Evolutionary conservation across 2,113 vertebrate species (phyloP), one percentile per base, ranked within the genome.

Genomic region (Chauna torquata): DNA sequence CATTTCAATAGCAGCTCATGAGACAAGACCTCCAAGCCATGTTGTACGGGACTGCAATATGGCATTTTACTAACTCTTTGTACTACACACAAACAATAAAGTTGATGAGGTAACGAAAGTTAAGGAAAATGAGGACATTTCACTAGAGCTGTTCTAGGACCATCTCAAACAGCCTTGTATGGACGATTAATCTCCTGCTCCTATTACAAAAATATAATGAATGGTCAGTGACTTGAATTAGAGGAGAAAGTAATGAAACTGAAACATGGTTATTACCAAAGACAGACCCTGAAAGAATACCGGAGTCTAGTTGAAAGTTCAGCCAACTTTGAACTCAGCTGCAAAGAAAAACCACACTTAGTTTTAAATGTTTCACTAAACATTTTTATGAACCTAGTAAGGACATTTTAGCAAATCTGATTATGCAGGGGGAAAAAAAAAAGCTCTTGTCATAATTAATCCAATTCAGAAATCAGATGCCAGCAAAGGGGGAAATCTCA

Each of bases 191-290:
- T 78, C 75, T 76, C 10, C 2, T 38, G 28, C 16, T 76, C 65
- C 40, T 61, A 13, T 17, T 52, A 45, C 12, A 24, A 74, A 81
- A 69, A 50, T 23, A 25, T 89, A 91, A 90, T 3, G n/a, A 79
- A 86, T 16, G 20, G 17, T 58, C 62, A 80, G 22, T 27, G 25
- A 42, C 25, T 77, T 54, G 65, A 92, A 87, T 94, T 36, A 94
- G 78, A 87, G 72, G n/a, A 83, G 61, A 90, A 93, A 86, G 34
- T n/a, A 93, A 93, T 49, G 34, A 65, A 96, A 82, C 55, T 44
- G 16, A 62, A 86, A 93, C 54, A 38, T 4, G 7, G 38, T 74
- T 88, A 72, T 90, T 91, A 70, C 58, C 75, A 65, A 91, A 90
- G 74, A 40, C 12, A 81, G 38, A 38, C 62, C 38, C 38, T 81